Percentiles rank a stretch among this genome's conserved stretches.
These are phyloP conservation scores for Cydia strobilella DNA, from an alignment of 1,140 invertebrate species.

Conservation along the genomic window DNA sequence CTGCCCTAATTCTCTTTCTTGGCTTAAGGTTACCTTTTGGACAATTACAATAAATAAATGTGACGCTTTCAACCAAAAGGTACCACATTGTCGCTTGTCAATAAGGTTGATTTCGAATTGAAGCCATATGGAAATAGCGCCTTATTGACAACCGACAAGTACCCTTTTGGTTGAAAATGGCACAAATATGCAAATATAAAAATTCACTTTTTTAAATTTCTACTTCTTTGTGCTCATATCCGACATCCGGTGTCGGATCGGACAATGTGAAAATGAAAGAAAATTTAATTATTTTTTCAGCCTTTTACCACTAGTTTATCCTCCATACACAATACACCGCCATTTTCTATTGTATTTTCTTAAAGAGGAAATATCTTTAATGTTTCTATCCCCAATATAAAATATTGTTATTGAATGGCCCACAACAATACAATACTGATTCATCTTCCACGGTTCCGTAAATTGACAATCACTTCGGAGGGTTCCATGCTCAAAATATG, in stretches of 20 bases:
- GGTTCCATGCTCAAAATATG: background rate
- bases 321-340: background rate
- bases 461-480: constrained; percentile 9
- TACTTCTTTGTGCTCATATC: background rate
- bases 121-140: no score
- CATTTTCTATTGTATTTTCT: background rate
- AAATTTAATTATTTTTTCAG: no score
- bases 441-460: constrained; percentile 7
- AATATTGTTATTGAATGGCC: constrained; percentile 1
- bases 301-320: background rate
- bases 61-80: no score
- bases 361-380: constrained; percentile 4
- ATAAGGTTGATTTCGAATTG: no score
- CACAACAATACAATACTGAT: constrained; percentile 19
- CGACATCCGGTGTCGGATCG: background rate
- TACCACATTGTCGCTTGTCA: no score
- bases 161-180: no score
- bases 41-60: no score
- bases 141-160: no score
- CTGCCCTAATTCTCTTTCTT: no score
- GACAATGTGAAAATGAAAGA: background rate
- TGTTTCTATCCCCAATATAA: background rate
- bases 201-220: no score
- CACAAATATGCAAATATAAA: no score
- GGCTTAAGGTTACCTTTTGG: no score